Percentiles rank a stretch among this genome's conserved stretches.
phyloP scores from a whole-genome alignment of 2,888 invertebrate genomes.

The Chrysolina haemoptera region DNA sequence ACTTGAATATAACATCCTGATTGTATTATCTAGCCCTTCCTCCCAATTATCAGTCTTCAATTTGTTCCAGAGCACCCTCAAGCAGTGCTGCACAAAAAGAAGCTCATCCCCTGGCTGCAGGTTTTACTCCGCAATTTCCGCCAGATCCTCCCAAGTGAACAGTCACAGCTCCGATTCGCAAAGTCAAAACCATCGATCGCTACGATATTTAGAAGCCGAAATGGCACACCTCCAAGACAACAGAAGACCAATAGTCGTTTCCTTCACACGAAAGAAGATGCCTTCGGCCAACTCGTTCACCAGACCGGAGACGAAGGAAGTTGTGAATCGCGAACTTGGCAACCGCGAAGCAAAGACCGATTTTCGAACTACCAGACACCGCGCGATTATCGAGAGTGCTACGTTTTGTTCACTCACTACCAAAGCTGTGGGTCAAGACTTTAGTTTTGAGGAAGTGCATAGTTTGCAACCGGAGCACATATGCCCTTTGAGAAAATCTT shows the following conservation, averaged over 20 bases:
- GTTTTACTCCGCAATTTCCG: conserved; percentile 25
- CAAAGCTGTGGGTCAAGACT: conserved; percentile 24
- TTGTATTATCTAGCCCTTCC: no score
- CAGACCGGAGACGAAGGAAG: conserved; percentile 35
- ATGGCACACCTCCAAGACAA: conserved; percentile 64
- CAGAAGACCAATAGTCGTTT: conserved; percentile 67
- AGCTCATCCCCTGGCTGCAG: conserved; percentile 1
- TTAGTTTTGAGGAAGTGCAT: conserved; percentile 53
- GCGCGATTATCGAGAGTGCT: conserved; percentile 9
- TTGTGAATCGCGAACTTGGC: not conserved
- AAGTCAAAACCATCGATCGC: conserved; percentile 58
- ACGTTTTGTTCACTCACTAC: not conserved
- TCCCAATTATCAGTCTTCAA: no score
- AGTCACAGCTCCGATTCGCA: conserved; percentile 26
- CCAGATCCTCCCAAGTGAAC: conserved; percentile 26
- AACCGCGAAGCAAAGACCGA: not conserved
- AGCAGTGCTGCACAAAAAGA: conserved; percentile 24
- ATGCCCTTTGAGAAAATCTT: conserved; percentile 51
- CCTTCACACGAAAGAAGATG: conserved; percentile 63
- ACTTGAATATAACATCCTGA: no score
- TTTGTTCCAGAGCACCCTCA: conserved; percentile 18
- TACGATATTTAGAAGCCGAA: conserved; percentile 67
- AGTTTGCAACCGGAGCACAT: conserved; percentile 58
- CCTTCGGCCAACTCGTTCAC: conserved; percentile 33
- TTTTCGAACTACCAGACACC: conserved; percentile 41